Conservation (phyloP, 2,113 vertebrate species). For the Catharus minimus region DNA sequence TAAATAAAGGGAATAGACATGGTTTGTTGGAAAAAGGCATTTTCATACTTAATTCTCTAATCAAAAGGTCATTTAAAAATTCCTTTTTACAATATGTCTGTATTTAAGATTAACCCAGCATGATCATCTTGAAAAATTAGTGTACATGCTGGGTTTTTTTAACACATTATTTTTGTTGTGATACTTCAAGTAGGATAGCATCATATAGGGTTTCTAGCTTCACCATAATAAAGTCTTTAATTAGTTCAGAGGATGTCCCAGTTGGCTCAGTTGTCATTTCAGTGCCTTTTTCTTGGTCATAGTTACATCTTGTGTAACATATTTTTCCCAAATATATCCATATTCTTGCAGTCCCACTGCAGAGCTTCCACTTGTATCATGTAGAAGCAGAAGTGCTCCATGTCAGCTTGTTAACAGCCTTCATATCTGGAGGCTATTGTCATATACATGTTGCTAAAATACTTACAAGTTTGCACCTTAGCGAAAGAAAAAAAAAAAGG, state of each 20-base stretch:
- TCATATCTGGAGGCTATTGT: slow-evolving; percentile 7
- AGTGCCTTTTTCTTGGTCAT: background rate
- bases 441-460: slow-evolving; percentile 1
- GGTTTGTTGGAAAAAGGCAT: background rate
- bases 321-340: background rate
- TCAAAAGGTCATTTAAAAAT: background rate
- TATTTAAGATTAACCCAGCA: background rate
- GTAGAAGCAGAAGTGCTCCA: background rate
- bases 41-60: background rate
- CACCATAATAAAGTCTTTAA: background rate
- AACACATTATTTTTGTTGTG: background rate
- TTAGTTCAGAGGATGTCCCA: background rate
- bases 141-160: background rate
- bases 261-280: background rate
- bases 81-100: background rate
- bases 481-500: background rate
- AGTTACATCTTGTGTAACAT: background rate
- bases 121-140: background rate
- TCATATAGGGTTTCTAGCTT: background rate
- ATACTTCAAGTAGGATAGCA: background rate
- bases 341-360: background rate
- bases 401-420: slow-evolving; percentile 6
- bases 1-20: background rate
- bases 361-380: background rate
- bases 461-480: background rate